These are phyloP conservation scores for Oryzias melastigma DNA, from an alignment of 2,113 vertebrate species.

Conservation along the genomic window DNA sequence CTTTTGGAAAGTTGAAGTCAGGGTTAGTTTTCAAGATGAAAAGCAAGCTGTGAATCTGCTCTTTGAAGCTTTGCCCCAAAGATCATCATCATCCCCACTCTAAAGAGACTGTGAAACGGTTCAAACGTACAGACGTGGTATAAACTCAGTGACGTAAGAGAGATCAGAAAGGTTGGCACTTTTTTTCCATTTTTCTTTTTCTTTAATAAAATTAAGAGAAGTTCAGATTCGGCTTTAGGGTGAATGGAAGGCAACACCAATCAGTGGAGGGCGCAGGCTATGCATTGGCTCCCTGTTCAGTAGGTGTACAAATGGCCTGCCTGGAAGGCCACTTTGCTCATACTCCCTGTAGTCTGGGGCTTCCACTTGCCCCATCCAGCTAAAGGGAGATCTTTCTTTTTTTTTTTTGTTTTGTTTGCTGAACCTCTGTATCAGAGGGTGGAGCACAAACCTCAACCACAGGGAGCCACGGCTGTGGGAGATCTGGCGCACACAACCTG, in stretches of 20 bases:
- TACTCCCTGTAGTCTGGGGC: slow-evolving; percentile 58
- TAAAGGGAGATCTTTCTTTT: slow-evolving; percentile 48
- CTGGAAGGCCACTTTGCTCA: slow-evolving; percentile 64
- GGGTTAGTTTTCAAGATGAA: slow-evolving; percentile 54
- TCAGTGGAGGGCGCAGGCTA: slow-evolving; percentile 63
- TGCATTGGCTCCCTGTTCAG: slow-evolving; percentile 71
- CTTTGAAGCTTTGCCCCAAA: slow-evolving; percentile 75
- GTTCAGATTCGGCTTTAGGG: slow-evolving; percentile 35
- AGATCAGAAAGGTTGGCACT: slow-evolving; percentile 20
- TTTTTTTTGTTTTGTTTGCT: slow-evolving; percentile 43
- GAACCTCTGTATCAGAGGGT: slow-evolving; percentile 82
- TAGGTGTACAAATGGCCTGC: slow-evolving; percentile 63
- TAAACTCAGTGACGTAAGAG: slow-evolving; percentile 21
- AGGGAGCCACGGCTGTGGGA: slow-evolving; percentile 63
- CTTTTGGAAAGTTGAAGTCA: slow-evolving; percentile 59
- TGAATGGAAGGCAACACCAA: slow-evolving; percentile 40
- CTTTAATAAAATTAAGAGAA: slow-evolving; percentile 14
- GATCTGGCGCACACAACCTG: slow-evolving; percentile 61
- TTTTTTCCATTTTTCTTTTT: slow-evolving; percentile 37
- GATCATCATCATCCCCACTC: slow-evolving; percentile 57
- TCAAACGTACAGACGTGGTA: slow-evolving; percentile 36
- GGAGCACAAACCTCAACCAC: slow-evolving; percentile 64
- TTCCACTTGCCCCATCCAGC: slow-evolving; percentile 44
- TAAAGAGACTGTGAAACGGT: slow-evolving; percentile 63
- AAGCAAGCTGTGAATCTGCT: slow-evolving; percentile 73